Base-by-base conservation (phyloP, 2,113 vertebrate species). In the Petaurus breviceps region DNA sequence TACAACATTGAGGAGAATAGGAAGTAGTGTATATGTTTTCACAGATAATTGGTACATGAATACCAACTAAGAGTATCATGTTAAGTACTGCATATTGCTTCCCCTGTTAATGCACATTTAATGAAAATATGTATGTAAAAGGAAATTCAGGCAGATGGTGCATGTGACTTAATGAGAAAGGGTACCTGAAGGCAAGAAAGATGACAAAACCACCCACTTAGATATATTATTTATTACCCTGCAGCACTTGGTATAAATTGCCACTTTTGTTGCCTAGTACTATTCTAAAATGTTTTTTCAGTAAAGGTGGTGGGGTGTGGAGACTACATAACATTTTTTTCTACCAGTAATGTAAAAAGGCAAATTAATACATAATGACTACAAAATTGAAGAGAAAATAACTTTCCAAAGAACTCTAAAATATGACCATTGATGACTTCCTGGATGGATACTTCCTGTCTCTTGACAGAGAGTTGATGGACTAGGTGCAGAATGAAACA, bases 21-120 rank as follows among this genome's bases (percentile, higher is more conserved):
- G 5, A 95, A 93, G 46, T 19, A 55, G 11, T 47, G 89, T 47
- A 92, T 94, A 90, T 90, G 47, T 24, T 96, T 95, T 95, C 90
- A 89, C 23, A 89, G 43, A 46, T 57, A 94, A 92, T 84, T 84
- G 55, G 95, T 55, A 2, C 19, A 61, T 31, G 51, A 68, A 61
- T 94, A 93, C 43, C 92, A 95, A 95, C 84, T 53, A 84, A 8
- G 51, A 92, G 90, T 92, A 43, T 77, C n/a, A 46, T 12, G 25
- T 94, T 89, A 91, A 19, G 92, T 94, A 43, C 68, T 92, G 57
- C 19, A 25, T 8, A 19, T 84, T 43, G n/a, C 23, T 91, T 96
- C 91, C 5, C 5, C 11, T 77, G 14, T 84, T 54, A 84, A 91
- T 94, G 46, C 51, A 94, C 37, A 93, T n/a, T 53, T 93, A 84